These are phyloP conservation scores for Brenthis daphne DNA, from an alignment of 2,888 invertebrate genomes.

Conservation along the genomic window DNA sequence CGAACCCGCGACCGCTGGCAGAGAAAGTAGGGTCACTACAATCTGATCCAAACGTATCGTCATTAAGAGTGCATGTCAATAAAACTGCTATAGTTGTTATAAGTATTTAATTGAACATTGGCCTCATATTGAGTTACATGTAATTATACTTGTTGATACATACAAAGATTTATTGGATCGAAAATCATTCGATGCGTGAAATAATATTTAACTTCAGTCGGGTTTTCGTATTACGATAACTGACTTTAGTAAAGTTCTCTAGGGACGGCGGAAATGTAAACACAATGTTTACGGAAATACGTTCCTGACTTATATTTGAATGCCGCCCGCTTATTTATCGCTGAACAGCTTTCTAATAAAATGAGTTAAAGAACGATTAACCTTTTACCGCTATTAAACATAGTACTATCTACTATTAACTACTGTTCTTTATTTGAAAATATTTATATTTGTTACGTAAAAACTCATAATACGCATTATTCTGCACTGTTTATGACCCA, in stretches of 20 bases:
- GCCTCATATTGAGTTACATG: constrained; percentile 7
- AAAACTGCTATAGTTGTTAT: neutral
- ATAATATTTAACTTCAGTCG: constrained; percentile 15
- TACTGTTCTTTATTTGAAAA: too few relatives aligned
- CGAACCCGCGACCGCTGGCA: too few relatives aligned
- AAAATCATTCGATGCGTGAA: constrained; percentile 14
- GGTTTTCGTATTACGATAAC: constrained; percentile 2
- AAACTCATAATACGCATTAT: too few relatives aligned
- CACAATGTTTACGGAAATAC: constrained; percentile 1
- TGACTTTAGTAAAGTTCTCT: constrained; percentile 1
- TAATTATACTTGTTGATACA: neutral
- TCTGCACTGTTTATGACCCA: too few relatives aligned
- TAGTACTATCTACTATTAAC: too few relatives aligned
- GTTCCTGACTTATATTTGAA: constrained; percentile 8
- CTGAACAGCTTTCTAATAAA: neutral
- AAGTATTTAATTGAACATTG: constrained; percentile 8
- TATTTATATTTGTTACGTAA: too few relatives aligned
- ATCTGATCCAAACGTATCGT: too few relatives aligned
- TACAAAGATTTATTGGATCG: neutral
- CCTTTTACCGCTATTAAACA: too few relatives aligned
- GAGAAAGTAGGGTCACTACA: too few relatives aligned
- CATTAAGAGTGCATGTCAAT: neutral
- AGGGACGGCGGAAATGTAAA: neutral
- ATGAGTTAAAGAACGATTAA: neutral
- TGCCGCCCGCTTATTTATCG: neutral